Percentiles rank a stretch among this genome's conserved stretches.
Conservation (phyloP, 2,113 vertebrate species). For the Scatophagus argus region DNA sequence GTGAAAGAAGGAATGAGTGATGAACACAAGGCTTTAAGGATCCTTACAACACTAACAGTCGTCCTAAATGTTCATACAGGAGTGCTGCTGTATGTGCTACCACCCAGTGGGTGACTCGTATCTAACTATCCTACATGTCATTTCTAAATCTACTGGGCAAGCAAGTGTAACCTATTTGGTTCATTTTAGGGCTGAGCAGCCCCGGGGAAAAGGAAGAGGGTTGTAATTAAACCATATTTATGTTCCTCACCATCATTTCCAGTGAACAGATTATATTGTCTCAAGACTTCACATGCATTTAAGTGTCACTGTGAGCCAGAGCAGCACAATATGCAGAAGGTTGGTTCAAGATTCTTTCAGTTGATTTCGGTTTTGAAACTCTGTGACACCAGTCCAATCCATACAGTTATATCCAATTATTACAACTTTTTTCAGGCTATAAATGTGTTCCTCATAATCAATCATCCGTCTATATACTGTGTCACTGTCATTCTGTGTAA, state of each 20-base stretch:
- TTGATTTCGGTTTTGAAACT: not conserved
- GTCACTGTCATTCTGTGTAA: slow-evolving; percentile 2
- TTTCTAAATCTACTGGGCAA: slow-evolving; percentile 49
- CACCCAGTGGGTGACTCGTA: slow-evolving; percentile 43
- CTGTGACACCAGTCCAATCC: not conserved
- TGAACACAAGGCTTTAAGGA: slow-evolving; percentile 33
- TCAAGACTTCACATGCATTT: slow-evolving; percentile 10
- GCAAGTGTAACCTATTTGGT: slow-evolving; percentile 38
- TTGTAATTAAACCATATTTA: not conserved
- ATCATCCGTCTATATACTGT: not conserved
- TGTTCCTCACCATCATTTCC: not conserved
- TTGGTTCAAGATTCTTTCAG: not conserved
- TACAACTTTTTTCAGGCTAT: not conserved
- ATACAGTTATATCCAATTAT: not conserved
- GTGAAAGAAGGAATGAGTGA: slow-evolving; percentile 9
- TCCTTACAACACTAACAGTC: slow-evolving; percentile 46
- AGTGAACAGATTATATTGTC: not conserved
- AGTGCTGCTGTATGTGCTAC: slow-evolving; percentile 52
- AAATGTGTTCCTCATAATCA: not conserved
- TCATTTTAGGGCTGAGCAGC: slow-evolving; percentile 1
- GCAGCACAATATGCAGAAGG: not conserved
- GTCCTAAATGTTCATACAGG: slow-evolving; percentile 42
- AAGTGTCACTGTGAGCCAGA: not conserved
- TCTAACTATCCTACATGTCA: slow-evolving; percentile 14
- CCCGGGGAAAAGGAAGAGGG: not conserved